Conservation (phyloP, 2,113 vertebrate genomes). For the Tyrannus savana region DNA sequence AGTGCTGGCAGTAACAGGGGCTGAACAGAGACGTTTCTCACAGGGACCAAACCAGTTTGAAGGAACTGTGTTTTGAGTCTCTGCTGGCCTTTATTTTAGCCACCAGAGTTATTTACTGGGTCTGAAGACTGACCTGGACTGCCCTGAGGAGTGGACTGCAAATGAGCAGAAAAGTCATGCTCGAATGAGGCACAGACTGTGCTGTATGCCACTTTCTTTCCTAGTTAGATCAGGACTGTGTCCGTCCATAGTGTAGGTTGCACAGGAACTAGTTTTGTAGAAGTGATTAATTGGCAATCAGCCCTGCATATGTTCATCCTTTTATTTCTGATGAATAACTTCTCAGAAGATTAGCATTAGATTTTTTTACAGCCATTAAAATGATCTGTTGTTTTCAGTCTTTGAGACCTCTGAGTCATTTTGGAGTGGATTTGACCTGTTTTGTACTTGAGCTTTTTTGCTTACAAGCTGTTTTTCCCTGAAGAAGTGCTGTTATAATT, state of each 20-base stretch:
- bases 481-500: background rate
- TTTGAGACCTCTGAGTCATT: background rate
- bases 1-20: background rate
- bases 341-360: background rate
- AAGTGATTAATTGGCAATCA: background rate
- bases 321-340: background rate
- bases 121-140: background rate
- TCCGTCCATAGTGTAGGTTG: background rate
- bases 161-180: background rate
- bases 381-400: background rate
- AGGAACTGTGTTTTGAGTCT: background rate
- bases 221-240: background rate
- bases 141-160: background rate
- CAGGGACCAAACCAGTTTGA: background rate
- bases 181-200: background rate
- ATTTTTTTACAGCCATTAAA: background rate
- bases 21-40: background rate
- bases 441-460: background rate
- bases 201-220: background rate
- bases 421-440: background rate
- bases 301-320: background rate
- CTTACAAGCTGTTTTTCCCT: slow-evolving; percentile 18
- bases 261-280: background rate
- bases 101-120: background rate
- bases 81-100: background rate